Conservation (phyloP, 2,113 vertebrate species). For the Bettongia penicillata region DNA sequence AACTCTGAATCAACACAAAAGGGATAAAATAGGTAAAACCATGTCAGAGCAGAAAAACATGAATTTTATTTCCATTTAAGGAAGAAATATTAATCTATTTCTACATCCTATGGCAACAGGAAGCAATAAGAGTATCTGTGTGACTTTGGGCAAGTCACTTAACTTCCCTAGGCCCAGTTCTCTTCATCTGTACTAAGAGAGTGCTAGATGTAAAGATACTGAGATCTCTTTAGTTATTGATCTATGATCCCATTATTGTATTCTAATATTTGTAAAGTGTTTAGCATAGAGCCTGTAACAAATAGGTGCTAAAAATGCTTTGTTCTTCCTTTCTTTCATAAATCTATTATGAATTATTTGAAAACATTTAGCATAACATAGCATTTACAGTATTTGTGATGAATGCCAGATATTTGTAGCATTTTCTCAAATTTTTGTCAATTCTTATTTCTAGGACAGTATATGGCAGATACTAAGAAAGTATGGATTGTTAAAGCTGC, state of each 20-base stretch:
- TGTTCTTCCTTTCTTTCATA: neutral
- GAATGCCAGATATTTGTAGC: neutral
- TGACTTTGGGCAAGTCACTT: neutral
- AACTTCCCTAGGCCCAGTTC: neutral
- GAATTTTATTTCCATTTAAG: neutral
- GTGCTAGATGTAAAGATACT: neutral
- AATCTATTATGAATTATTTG: neutral
- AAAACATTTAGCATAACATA: neutral
- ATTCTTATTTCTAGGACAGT: neutral
- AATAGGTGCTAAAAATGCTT: neutral
- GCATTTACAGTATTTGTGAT: neutral
- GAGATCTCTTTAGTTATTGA: neutral
- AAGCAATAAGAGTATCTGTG: neutral
- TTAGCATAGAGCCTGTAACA: too few relatives aligned
- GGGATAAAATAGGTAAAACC: neutral
- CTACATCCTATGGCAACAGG: neutral
- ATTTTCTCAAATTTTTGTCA: neutral
- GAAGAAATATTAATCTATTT: neutral
- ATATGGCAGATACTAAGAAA: neutral
- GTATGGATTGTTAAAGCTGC: neutral
- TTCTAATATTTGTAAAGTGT: neutral
- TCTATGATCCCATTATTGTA: neutral
- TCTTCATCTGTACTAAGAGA: neutral
- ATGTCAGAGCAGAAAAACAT: neutral
- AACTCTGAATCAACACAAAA: neutral